phyloP scores from a whole-genome alignment of 2,113 vertebrate genomes.

The Lota lota region DNA sequence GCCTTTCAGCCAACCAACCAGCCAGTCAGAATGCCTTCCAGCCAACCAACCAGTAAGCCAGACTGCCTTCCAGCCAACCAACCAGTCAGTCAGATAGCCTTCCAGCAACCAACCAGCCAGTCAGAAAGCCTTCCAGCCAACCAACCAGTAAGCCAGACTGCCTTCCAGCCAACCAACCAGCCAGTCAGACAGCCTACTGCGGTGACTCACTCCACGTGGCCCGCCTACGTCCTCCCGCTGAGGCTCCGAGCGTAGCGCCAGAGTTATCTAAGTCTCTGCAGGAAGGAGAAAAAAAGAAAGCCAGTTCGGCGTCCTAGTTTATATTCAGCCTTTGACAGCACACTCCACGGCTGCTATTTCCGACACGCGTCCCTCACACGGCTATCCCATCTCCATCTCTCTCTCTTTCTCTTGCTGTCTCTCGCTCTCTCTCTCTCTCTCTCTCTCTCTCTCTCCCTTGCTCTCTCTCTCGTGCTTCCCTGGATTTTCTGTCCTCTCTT shows the following conservation, averaged over 20 bases:
- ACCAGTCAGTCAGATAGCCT: too few species aligned
- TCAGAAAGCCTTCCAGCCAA: not conserved
- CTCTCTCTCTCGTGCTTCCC: constrained; percentile 18
- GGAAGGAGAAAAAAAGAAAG: constrained; percentile 7
- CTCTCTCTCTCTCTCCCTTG: constrained; percentile 30
- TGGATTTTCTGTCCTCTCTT: not conserved
- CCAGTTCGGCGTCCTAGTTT: constrained; percentile 25
- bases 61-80: not conserved
- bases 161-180: too few species aligned
- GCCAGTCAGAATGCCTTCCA: too few species aligned
- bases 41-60: constrained; percentile 3
- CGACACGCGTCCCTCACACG: constrained; percentile 13
- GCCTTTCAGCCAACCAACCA: too few species aligned
- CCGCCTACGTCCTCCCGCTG: not conserved
- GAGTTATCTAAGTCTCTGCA: constrained; percentile 17
- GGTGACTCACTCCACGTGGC: too few species aligned
- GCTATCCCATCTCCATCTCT: constrained; percentile 35
- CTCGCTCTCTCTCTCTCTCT: constrained; percentile 17
- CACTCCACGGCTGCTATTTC: constrained; percentile 39
- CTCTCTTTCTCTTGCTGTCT: constrained; percentile 32
- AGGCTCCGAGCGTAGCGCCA: constrained; percentile 8
- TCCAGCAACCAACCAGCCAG: too few species aligned
- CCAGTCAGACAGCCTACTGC: too few species aligned
- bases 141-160: constrained; percentile 5
- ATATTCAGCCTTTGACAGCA: constrained; percentile 40